phyloP scores from a whole-genome alignment of 2,797 vertebrate genomes.

The Anabacerthia variegaticeps region DNA sequence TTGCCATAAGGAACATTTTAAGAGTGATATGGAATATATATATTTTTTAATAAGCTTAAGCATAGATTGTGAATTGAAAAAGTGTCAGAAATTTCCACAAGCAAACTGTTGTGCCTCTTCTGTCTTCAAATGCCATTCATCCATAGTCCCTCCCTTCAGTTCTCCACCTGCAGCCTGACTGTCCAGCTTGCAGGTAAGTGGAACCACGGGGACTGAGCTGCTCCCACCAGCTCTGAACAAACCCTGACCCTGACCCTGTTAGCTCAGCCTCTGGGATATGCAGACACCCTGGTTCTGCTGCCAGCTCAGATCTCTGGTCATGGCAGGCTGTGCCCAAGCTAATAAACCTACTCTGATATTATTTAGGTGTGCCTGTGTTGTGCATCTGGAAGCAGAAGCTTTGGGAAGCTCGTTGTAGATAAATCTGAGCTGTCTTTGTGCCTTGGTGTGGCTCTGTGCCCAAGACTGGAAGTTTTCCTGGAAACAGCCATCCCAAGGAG shows the following conservation, averaged over 20 bases:
- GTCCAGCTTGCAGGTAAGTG: not conserved
- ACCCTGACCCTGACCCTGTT: not conserved
- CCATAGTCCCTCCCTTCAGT: not conserved
- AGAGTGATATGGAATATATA: not conserved
- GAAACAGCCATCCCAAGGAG: not conserved
- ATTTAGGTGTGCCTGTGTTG: not conserved
- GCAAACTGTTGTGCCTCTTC: not conserved
- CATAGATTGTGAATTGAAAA: not conserved
- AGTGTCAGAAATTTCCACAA: not conserved
- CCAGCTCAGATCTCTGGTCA: not conserved
- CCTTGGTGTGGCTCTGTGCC: not conserved
- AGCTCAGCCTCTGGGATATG: not conserved
- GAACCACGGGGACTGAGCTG: accelerated
- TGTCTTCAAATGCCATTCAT: not conserved
- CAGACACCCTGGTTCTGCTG: not conserved
- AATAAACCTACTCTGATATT: not conserved
- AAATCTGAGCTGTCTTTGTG: not conserved
- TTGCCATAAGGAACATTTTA: not conserved
- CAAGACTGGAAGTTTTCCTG: not conserved
- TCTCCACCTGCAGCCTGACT: not conserved
- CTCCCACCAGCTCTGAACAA: not conserved
- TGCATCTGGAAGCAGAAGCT: not conserved
- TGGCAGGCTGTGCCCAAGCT: not conserved
- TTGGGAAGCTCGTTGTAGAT: not conserved
- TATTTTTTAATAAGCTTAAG: not conserved